Conservation (phyloP, 2,888 invertebrate genomes). For the Ochropleura leucogaster region DNA sequence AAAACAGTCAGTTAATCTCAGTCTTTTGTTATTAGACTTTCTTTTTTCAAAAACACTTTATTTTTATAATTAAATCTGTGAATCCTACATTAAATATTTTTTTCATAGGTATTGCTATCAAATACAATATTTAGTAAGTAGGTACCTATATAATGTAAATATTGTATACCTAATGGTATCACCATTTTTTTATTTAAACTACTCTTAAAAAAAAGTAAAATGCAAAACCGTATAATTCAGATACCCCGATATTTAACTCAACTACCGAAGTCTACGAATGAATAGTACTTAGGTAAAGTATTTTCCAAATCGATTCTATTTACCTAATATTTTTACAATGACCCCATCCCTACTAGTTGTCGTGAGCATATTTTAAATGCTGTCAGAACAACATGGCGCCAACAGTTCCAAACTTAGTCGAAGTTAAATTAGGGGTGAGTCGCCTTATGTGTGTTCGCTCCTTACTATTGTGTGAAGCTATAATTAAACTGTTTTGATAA, state of each 20-base stretch:
- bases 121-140: too few relatives aligned
- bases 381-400: conserved; percentile 87
- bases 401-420: conserved; percentile 81
- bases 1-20: background rate
- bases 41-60: too few relatives aligned
- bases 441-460: conserved; percentile 75
- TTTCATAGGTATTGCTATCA: too few relatives aligned
- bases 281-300: background rate
- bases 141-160: too few relatives aligned
- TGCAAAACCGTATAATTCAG: background rate
- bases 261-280: background rate
- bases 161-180: too few relatives aligned
- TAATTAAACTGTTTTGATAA: conserved; percentile 69
- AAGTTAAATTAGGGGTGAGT: conserved; percentile 85
- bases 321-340: conserved; percentile 61
- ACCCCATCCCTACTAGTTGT: conserved; percentile 71
- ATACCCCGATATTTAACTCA: too few relatives aligned
- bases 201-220: background rate
- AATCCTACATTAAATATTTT: too few relatives aligned
- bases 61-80: too few relatives aligned
- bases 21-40: background rate
- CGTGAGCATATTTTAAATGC: conserved; percentile 87
- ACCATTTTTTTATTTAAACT: too few relatives aligned
- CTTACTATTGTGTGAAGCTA: conserved; percentile 74
- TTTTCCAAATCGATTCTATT: conserved; percentile 7